A percentile compares a stretch with the other conserved stretches of the same genome.
phyloP scores from a whole-genome alignment of 2,797 vertebrate species.

The Tachyglossus aculeatus region DNA sequence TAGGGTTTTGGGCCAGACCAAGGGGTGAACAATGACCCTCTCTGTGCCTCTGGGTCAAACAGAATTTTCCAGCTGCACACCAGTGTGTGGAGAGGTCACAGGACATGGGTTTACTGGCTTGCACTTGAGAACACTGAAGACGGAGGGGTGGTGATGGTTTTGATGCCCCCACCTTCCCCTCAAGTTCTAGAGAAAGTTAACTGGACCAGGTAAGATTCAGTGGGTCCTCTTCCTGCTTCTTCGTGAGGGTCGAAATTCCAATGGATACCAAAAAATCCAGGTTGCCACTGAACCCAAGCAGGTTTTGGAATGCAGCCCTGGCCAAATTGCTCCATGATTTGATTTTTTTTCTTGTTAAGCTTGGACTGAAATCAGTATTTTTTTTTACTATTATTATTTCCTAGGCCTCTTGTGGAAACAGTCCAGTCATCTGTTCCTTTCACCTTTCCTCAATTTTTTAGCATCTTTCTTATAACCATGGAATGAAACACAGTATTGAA shows the following conservation, averaged over 20 bases:
- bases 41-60: neutral
- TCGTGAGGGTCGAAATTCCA: conserved; percentile 20
- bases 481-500: neutral
- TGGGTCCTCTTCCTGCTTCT: neutral
- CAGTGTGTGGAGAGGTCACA: too few relatives aligned
- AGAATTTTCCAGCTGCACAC: too few relatives aligned
- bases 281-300: conserved; percentile 29
- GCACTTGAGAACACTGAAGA: too few relatives aligned
- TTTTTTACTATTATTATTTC: conserved; percentile 40
- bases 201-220: too few relatives aligned
- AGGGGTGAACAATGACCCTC: neutral
- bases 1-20: neutral
- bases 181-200: too few relatives aligned
- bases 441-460: neutral
- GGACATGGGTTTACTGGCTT: too few relatives aligned
- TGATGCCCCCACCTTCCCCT: too few relatives aligned
- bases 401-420: neutral
- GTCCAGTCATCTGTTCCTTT: neutral
- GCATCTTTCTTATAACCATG: neutral
- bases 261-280: conserved; percentile 18
- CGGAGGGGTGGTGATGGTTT: too few relatives aligned
- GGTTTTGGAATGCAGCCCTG: conserved; percentile 47
- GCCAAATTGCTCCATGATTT: conserved; percentile 34
- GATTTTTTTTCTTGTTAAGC: conserved; percentile 43
- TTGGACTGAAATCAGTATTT: conserved; percentile 32